These are phyloP conservation scores for Zonotrichia leucophrys DNA, from an alignment of 2,113 vertebrate genomes.

Conservation along the genomic window DNA sequence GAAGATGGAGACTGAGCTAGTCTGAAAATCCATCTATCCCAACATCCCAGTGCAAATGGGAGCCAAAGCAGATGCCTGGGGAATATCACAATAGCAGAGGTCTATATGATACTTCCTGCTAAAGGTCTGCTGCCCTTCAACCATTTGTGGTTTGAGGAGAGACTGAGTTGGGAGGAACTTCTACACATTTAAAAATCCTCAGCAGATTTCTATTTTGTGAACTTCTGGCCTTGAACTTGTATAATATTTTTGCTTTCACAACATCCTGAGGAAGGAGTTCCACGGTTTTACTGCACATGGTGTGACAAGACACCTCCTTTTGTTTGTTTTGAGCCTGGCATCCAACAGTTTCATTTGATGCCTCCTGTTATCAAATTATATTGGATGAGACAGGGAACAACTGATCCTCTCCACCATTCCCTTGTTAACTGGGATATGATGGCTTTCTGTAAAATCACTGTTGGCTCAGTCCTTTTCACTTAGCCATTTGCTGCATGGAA, in stretches of 20 bases:
- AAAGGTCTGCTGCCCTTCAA: not conserved
- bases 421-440: not conserved
- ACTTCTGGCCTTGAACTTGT: not conserved
- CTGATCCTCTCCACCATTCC: not conserved
- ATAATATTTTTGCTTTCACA: not conserved
- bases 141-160: not conserved
- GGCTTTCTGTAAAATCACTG: not conserved
- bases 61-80: not conserved
- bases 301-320: not conserved
- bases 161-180: not conserved
- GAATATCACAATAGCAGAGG: not conserved
- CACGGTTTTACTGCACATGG: not conserved
- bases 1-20: not conserved
- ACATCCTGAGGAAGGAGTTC: not conserved
- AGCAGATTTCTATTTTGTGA: not conserved
- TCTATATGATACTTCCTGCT: not conserved
- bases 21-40: not conserved
- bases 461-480: not conserved
- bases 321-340: slow-evolving; percentile 1
- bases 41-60: not conserved
- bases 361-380: not conserved
- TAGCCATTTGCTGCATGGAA: not conserved
- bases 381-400: not conserved
- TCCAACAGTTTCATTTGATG: not conserved
- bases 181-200: not conserved